These are phyloP conservation scores for Bubo bubo DNA, from an alignment of 2,113 vertebrate genomes.

Conservation along the genomic window DNA sequence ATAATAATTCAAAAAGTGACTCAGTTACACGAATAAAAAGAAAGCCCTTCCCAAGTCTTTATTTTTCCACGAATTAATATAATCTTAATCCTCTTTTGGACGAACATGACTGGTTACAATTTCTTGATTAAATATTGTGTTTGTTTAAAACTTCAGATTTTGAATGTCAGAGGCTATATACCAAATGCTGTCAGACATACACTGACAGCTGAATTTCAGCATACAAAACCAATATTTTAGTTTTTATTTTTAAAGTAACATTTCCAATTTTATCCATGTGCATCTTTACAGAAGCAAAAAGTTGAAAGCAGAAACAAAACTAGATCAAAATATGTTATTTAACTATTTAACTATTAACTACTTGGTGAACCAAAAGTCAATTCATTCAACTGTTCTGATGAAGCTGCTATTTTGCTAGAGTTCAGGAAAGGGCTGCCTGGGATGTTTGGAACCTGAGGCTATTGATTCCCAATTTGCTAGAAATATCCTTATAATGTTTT, in stretches of 20 bases:
- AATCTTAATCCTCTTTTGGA: background rate
- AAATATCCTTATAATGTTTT: background rate
- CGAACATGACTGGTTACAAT: background rate
- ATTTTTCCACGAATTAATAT: constrained; percentile 1
- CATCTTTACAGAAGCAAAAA: background rate
- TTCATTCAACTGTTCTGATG: background rate
- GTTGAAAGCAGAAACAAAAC: background rate
- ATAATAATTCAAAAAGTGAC: background rate
- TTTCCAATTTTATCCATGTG: background rate
- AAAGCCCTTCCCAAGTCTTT: background rate
- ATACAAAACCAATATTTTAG: background rate
- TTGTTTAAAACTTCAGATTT: background rate
- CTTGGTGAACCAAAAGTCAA: background rate
- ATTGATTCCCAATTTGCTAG: background rate
- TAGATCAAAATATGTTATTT: background rate
- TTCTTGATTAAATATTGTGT: background rate
- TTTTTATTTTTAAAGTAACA: background rate
- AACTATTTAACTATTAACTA: background rate
- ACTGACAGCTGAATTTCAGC: background rate
- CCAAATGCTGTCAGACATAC: background rate
- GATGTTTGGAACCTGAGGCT: background rate
- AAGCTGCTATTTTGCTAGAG: background rate
- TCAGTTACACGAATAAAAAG: background rate
- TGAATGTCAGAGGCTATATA: background rate
- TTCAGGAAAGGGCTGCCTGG: background rate